Conservation (phyloP, 1,140 invertebrate genomes). For the Trichonephila inaurata region DNA sequence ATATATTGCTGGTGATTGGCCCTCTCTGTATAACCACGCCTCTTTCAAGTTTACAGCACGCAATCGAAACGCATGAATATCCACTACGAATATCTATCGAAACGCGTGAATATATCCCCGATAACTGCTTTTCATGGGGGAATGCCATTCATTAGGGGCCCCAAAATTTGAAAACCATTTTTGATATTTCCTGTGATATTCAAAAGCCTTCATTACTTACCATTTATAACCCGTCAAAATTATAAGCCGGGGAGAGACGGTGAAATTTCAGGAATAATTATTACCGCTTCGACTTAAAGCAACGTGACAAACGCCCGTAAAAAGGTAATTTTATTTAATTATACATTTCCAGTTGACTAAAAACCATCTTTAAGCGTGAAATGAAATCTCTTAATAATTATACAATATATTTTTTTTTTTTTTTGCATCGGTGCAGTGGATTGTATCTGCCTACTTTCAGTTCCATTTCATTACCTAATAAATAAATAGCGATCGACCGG, state of each 20-base stretch:
- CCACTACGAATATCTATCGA: no score
- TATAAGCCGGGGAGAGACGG: background rate
- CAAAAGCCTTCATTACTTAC: background rate
- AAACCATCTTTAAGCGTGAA: background rate
- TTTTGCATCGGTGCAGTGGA: background rate
- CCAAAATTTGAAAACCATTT: no score
- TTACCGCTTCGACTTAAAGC: background rate
- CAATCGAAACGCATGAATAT: no score
- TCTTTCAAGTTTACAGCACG: no score
- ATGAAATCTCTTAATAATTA: conserved; percentile 17
- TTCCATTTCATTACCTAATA: conserved; percentile 49
- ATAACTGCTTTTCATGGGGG: no score
- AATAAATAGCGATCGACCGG: conserved; percentile 43
- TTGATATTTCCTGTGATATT: no score
- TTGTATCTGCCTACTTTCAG: background rate
- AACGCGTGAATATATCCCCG: no score
- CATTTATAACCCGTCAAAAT: conserved; percentile 4
- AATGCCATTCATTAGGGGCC: no score
- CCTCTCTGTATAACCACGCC: no score
- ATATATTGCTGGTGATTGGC: no score
- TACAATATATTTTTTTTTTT: background rate
- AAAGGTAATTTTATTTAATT: conserved; percentile 7
- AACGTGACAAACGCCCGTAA: background rate
- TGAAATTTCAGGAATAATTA: background rate
- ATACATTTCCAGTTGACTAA: background rate